Conservation (phyloP, 2,113 vertebrate genomes). For the Podocnemis expansa region DNA sequence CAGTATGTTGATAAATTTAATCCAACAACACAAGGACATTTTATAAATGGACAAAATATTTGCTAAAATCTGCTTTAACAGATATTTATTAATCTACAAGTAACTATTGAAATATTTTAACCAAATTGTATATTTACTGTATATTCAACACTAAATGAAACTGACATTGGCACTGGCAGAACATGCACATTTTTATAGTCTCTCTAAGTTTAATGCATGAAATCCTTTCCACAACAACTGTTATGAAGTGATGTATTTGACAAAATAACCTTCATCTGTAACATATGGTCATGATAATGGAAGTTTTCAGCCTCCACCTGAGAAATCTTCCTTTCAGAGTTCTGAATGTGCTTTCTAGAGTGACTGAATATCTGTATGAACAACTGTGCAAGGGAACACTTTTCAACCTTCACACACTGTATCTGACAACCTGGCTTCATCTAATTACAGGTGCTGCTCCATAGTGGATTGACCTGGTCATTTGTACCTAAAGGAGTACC, state of each 20-base stretch:
- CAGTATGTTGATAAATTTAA: not conserved
- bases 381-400: rapidly evolving
- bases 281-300: not conserved
- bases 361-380: not conserved
- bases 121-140: not conserved
- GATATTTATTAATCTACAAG: not conserved
- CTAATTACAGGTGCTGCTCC: not conserved
- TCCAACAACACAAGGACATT: not conserved
- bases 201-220: not conserved
- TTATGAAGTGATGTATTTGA: not conserved
- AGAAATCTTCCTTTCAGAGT: not conserved
- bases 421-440: not conserved
- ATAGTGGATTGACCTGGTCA: not conserved
- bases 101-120: not conserved
- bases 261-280: not conserved
- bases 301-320: not conserved
- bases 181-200: not conserved
- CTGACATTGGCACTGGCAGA: not conserved
- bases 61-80: not conserved
- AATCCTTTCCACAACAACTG: conserved; percentile 6
- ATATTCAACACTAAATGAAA: not conserved
- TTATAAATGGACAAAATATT: not conserved
- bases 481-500: rapidly evolving
- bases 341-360: not conserved
- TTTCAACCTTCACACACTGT: not conserved